A percentile compares a stretch with the other conserved stretches of the same genome.
These are phyloP conservation scores for Diogma glabrata DNA, from an alignment of 2,888 invertebrate species.

Conservation along the genomic window DNA sequence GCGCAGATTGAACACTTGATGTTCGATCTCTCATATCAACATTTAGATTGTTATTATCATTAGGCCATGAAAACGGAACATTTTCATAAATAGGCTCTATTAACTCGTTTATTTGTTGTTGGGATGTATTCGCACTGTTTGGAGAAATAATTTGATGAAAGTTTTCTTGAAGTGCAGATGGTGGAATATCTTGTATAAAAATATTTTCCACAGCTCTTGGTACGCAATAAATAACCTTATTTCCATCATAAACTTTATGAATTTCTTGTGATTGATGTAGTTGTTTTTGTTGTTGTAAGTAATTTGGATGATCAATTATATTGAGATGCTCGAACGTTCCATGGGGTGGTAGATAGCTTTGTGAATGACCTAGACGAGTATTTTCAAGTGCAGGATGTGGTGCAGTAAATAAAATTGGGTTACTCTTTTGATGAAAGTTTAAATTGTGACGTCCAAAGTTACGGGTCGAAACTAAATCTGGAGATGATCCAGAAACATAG, in stretches of 20 bases:
- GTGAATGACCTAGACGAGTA: constrained; percentile 27
- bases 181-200: constrained; percentile 4
- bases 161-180: background rate
- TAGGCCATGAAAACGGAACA: constrained; percentile 58
- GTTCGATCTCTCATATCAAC: constrained; percentile 39
- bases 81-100: constrained; percentile 76
- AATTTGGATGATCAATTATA: constrained; percentile 34
- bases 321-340: constrained; percentile 64
- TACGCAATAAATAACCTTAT: constrained; percentile 16
- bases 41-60: constrained; percentile 24
- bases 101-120: constrained; percentile 34
- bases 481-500: constrained; percentile 63
- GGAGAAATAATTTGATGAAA: background rate
- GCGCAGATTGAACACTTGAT: constrained; percentile 60
- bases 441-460: constrained; percentile 21
- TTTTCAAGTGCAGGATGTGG: constrained; percentile 18
- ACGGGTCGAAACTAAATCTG: constrained; percentile 63
- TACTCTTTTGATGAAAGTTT: constrained; percentile 8
- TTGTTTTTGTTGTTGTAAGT: constrained; percentile 31
- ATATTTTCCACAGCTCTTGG: constrained; percentile 6
- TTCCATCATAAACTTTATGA: constrained; percentile 48
- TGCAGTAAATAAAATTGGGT: constrained; percentile 10
- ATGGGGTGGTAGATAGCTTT: constrained; percentile 42
- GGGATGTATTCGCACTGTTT: constrained; percentile 36
- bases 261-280: constrained; percentile 48